Percentiles rank a stretch among this genome's conserved stretches.
These are phyloP conservation scores for Brachionichthys hirsutus DNA, from an alignment of 2,113 vertebrate genomes.

Conservation along the genomic window DNA sequence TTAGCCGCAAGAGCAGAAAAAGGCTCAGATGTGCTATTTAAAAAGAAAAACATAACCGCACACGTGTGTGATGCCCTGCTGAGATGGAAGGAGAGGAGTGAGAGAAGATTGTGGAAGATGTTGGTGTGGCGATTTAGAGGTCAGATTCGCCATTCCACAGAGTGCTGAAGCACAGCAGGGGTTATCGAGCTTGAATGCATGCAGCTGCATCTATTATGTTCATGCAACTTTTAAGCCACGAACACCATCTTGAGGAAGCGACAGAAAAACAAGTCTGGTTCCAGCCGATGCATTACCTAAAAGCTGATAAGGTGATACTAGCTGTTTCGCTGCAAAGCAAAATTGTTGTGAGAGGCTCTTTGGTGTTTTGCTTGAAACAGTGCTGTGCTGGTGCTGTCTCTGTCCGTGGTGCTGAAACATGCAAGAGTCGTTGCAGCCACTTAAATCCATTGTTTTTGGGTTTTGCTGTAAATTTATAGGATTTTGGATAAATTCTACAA, in stretches of 20 bases:
- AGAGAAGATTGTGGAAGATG: constrained; percentile 23
- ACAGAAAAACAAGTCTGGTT: constrained; percentile 16
- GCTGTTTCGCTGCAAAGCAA: no score
- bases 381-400: background rate
- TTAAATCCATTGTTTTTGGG: no score
- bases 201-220: constrained; percentile 42
- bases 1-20: constrained; percentile 23
- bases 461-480: no score
- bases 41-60: constrained; percentile 15
- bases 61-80: constrained; percentile 30
- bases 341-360: background rate
- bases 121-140: constrained; percentile 37
- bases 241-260: constrained; percentile 9
- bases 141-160: constrained; percentile 34
- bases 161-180: constrained; percentile 25
- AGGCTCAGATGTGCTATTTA: constrained; percentile 30
- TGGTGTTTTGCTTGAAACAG: constrained; percentile 1
- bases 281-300: constrained; percentile 7
- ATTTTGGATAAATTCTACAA: no score
- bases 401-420: constrained; percentile 58
- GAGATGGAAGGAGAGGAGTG: constrained; percentile 24
- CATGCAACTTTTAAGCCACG: constrained; percentile 23
- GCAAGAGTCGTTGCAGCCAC: background rate
- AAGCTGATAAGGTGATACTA: no score
- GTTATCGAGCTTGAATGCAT: constrained; percentile 47